Base-by-base conservation (phyloP, 2,888 invertebrate genomes). In the Megaustenia siamemsis region DNA sequence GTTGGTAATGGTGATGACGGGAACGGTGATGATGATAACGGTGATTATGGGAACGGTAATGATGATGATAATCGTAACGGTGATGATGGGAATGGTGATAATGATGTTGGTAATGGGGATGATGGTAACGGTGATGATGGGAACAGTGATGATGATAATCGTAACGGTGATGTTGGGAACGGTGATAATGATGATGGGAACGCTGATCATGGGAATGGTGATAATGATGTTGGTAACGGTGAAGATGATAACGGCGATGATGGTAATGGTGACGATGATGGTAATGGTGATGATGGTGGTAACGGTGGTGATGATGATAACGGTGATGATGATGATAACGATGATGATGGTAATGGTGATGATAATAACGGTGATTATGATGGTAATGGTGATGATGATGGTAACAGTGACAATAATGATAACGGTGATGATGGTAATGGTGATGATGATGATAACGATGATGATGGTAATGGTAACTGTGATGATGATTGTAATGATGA, bases 281-380 rank as follows among this genome's bases (percentile, higher is more conserved):
- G 15, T 32, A 35, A 56, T 56, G 77, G 35, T 28, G 77, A 63
- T n/a, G 35, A 78, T 40, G 60, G 21, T 40, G 60, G 32, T n/a
- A 63, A 78, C n/a, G 38, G 32, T 38, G 35, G 40, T 40, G 78
- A 63, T 63, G 78, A 63, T 40, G 66, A 78, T 24, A 63, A 40
- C n/a, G 78, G 40, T 63, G 77, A 21, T 35, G 35, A 77, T 56
- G 77, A 32, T 15, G 32, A 32, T 28, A 53, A 56, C 6, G 77
- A 56, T 35, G 56, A 56, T 56, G 24, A 49, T 35, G 53, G 24
- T 43, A 35, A 56, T 32, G 56, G 56, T 43, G 56, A 35, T 15
- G n/a, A 56, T 43, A 35, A 56, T 35, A 35, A 32, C 12, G 56
- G 35, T 56, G 77, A 56, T 28, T 53, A n/a, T n/a, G n/a, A n/a